Percentiles rank a stretch among this genome's conserved stretches.
Evolutionary conservation across 2,797 vertebrate species (phyloP).

Genomic region (Platyrinchus mystaceus): DNA sequence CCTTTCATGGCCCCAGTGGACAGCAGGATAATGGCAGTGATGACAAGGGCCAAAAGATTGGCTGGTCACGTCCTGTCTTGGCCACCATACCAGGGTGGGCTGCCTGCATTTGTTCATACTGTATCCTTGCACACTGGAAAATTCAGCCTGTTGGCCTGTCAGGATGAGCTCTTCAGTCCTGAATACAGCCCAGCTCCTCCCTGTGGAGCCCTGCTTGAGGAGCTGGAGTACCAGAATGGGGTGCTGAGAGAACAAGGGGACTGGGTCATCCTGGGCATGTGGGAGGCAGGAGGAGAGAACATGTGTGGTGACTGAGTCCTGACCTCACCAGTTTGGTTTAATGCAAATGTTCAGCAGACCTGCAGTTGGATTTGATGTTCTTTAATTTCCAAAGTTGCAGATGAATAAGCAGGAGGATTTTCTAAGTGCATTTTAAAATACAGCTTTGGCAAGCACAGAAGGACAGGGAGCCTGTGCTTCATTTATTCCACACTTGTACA

Average conservation of each 20-base stretch:
- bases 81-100: neutral
- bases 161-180: neutral
- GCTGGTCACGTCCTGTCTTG: neutral
- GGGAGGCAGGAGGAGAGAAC: neutral
- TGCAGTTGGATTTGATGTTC: neutral
- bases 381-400: neutral
- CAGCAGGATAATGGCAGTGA: neutral
- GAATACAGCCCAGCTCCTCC: neutral
- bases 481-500: slow-evolving; percentile 53
- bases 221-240: neutral
- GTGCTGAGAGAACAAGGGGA: neutral
- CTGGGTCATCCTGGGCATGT: neutral
- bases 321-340: neutral
- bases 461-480: neutral
- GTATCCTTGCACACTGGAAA: fast-evolving
- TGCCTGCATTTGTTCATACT: neutral
- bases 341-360: neutral
- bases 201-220: neutral
- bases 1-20: neutral
- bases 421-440: slow-evolving; percentile 17
- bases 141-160: neutral
- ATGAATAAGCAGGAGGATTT: slow-evolving; percentile 21
- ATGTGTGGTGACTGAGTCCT: neutral
- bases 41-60: neutral
- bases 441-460: neutral